Base-by-base conservation (phyloP, 2,113 vertebrate species). In the Ramphastos sulfuratus region DNA sequence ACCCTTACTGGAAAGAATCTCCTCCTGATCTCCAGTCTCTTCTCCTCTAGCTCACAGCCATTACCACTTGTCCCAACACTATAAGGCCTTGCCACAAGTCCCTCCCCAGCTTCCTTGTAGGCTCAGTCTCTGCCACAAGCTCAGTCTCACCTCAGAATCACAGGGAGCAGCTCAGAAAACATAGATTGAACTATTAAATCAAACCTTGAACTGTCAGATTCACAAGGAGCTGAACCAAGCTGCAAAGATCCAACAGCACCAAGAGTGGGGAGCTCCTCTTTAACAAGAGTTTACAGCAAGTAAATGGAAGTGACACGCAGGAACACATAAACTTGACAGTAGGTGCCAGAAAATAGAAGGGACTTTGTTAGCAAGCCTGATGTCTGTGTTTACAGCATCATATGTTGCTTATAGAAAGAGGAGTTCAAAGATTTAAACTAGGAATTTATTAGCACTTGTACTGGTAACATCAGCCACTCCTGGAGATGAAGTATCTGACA, bases 271-370 rank as follows among this genome's bases (percentile, higher is more conserved):
- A 63, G 61, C 52, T 85, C 19, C 37, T 48, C 76, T 80, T 74
- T 16, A 58, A 63, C 7, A 73, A 13, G 7, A 82, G 27, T 72
- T 76, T 61, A 42, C 3, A 72, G 71, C 24, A 79, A 76, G 46
- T 23, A 82, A 69, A 61, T 35, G 12, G 39, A 90, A 94, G 35
- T 5, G 2, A 82, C 75, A 69, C 20, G 35, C 33, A 3, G 11
- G 14, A 87, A 70, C 67, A 18, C 72, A 81, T 66, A 82, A 79
- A 87, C 59, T 85, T 79, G 74, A 69, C 82, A 75, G 50, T 33
- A 93, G 55, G 71, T 76, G 44, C 69, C 55, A 87, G 70, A 92
- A 95, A 93, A 89, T 69, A 87, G 63, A 50, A 91, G 82, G 35
- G 44, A 75, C 79, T 93, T 87, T 72, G 82, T 78, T 85, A 87